Conservation (phyloP, 2,113 vertebrate species). For the Herpailurus yagouaroundi region DNA sequence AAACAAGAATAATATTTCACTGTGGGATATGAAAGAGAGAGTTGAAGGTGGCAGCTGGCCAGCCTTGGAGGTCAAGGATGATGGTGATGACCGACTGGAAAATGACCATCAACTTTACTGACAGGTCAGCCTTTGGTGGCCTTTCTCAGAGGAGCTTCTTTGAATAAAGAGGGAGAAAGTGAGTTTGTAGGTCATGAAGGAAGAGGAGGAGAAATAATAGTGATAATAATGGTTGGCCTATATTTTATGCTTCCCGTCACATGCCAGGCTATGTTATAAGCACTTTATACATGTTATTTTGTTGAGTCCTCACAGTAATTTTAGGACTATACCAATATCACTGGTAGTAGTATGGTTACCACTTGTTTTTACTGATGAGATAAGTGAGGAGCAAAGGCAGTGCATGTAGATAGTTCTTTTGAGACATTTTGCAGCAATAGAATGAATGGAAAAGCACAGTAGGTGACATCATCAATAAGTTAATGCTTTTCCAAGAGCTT, state of each 20-base stretch:
- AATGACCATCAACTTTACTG: not conserved
- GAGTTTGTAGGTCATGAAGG: not conserved
- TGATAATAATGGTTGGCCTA: not conserved
- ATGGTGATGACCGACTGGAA: not conserved
- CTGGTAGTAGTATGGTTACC: not conserved
- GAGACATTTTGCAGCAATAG: not conserved
- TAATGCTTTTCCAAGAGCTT: not conserved
- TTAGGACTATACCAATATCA: not conserved
- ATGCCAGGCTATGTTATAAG: not conserved
- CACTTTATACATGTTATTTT: not conserved
- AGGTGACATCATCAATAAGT: not conserved
- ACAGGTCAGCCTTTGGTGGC: not conserved
- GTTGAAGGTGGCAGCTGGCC: not conserved
- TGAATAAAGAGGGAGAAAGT: not conserved
- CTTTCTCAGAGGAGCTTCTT: not conserved
- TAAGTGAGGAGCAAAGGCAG: not conserved
- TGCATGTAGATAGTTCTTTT: not conserved
- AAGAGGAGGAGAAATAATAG: not conserved
- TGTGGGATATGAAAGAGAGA: not conserved
- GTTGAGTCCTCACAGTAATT: not conserved
- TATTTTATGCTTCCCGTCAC: not conserved
- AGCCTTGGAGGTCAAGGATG: not conserved
- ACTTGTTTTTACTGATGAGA: not conserved
- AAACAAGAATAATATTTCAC: not conserved
- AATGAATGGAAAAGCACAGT: not conserved